Conservation (phyloP, 2,888 invertebrate genomes). For the Amphipyra tragopoginis region DNA sequence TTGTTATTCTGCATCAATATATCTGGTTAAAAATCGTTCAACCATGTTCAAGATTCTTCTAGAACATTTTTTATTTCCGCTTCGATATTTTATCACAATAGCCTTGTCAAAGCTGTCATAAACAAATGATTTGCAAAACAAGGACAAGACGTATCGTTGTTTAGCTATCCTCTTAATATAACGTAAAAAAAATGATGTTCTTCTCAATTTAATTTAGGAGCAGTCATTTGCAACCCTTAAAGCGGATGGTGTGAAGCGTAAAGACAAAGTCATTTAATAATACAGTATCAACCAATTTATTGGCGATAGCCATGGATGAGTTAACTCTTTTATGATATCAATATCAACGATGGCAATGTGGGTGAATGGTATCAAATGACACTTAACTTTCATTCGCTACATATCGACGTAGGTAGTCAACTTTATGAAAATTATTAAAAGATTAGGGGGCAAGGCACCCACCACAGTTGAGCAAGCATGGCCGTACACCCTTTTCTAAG, state of each 20-base stretch:
- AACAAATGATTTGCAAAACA: constrained; percentile 24
- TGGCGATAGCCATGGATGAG: constrained; percentile 35
- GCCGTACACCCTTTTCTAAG: too few species aligned
- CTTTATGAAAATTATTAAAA: too few species aligned
- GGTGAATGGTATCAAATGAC: constrained; percentile 32
- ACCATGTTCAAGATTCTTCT: background rate
- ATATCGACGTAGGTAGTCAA: background rate
- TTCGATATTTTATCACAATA: constrained; percentile 6
- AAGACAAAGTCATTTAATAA: constrained; percentile 44
- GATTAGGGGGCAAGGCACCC: too few species aligned
- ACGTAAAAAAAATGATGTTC: constrained; percentile 5
- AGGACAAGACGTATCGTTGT: background rate
- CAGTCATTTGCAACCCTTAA: constrained; percentile 1
- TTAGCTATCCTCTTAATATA: constrained; percentile 1
- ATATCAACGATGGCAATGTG: constrained; percentile 17
- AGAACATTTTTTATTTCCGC: background rate
- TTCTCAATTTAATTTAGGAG: constrained; percentile 2
- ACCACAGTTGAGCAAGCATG: too few species aligned
- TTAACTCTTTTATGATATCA: constrained; percentile 54
- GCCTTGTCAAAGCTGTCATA: constrained; percentile 25
- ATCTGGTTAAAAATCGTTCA: background rate
- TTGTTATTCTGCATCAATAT: too few species aligned
- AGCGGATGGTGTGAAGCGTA: constrained; percentile 17
- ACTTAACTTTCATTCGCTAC: constrained; percentile 19
- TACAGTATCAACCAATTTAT: constrained; percentile 51